Evolutionary conservation across 1,140 invertebrate genomes (phyloP), one percentile per base, ranked within the genome.

Genomic region (Zophobas atratus): DNA sequence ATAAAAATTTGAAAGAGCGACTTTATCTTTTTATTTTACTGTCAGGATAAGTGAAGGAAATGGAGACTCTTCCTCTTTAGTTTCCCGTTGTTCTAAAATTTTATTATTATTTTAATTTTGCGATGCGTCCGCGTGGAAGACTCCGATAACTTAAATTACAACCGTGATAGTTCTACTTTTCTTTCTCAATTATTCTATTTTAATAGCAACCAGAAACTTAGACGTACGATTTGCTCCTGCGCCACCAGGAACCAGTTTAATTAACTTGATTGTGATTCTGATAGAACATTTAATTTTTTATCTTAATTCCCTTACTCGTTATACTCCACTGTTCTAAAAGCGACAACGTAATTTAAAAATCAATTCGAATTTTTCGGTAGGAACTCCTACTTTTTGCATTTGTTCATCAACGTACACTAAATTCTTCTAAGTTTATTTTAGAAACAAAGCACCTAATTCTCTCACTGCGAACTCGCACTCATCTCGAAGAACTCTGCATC

Each of bases 61-160:
- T 20, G 60, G 60, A 38, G 39, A 36, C 60, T 46, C 38, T 67
- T 67, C 60, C 39, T 2, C 60, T 67, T 67, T 67, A 67, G 60
- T 67, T 67, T 43, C 60, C 33, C 39, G 39, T 51, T 51, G 49
- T 67, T 67, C 39, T 0, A 67, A 72, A 72, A 72, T 79, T 80
- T 78, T 82, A 82, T 84, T 84, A 80, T 82, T 82, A 80, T 83
- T 83, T 83, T 80, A 83, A 83, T 83, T 82, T 81, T 70, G 75
- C 1, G 53, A 78, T 63, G 80, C 82, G 79, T 35, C 79, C 78
- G 79, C 67, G 76, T 82, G 82, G 80, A 82, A 83, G 78, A 73
- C 75, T 73, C 76, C 71, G 82, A 83, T 83, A 82, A 83, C 75
- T 67, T 67, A 43, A 67, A 67, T 67, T 43, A 43, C 60, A 41